These are phyloP conservation scores for Phaethon lepturus DNA, from an alignment of 2,113 vertebrate species.

Conservation along the genomic window DNA sequence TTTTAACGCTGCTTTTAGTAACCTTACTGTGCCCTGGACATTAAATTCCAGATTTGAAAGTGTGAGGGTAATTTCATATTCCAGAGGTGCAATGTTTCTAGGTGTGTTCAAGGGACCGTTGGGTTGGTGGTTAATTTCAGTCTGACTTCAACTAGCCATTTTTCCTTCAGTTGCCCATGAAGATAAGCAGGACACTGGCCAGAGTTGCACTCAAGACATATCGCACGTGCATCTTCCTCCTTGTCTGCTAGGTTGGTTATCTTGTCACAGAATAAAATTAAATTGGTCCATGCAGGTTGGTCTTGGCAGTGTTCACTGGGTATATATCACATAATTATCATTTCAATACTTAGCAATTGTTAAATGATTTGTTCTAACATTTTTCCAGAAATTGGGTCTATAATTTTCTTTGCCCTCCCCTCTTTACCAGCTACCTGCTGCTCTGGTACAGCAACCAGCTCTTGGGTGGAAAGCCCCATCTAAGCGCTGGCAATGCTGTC, in stretches of 20 bases:
- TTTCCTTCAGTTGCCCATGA: neutral
- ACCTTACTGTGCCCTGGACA: neutral
- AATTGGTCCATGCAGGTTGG: neutral
- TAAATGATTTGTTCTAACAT: neutral
- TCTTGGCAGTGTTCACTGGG: neutral
- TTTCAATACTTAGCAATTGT: neutral
- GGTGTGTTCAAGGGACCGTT: neutral
- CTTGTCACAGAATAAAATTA: neutral
- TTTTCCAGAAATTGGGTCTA: fast-evolving
- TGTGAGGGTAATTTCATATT: neutral
- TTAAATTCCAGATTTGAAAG: neutral
- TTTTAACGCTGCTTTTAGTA: constrained; percentile 23
- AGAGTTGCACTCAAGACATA: neutral
- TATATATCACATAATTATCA: constrained; percentile 3
- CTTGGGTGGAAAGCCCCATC: neutral
- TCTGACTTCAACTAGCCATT: neutral
- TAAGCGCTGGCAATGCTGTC: neutral
- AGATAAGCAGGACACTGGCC: neutral
- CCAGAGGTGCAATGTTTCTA: neutral
- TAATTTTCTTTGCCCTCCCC: neutral
- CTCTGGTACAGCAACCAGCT: neutral
- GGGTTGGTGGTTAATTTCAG: neutral
- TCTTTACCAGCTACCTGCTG: neutral
- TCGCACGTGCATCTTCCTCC: fast-evolving
- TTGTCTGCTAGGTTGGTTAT: neutral